phyloP scores from a whole-genome alignment of 64 coral and sea anemone genomes.

The Pachyseris speciosa region DNA sequence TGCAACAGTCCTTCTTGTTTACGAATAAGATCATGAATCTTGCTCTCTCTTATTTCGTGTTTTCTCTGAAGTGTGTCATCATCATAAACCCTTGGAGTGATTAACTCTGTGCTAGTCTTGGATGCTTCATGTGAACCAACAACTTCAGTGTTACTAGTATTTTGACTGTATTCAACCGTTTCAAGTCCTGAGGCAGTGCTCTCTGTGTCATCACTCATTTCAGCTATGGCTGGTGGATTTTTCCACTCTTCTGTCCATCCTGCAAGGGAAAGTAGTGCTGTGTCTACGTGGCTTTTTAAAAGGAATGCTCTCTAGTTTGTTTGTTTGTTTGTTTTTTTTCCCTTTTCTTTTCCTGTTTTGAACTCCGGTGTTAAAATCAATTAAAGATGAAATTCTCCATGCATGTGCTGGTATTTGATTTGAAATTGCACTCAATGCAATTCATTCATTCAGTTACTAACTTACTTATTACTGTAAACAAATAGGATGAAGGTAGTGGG shows the following conservation, averaged over 20 bases:
- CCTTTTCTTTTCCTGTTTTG: too few species aligned
- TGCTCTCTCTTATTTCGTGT: conserved; percentile 7
- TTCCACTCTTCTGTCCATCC: neutral
- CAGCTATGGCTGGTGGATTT: neutral
- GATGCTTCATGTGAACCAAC: neutral
- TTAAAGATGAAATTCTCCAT: too few species aligned
- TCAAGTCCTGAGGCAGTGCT: neutral
- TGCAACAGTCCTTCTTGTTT: conserved; percentile 27
- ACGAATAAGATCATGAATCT: conserved; percentile 4
- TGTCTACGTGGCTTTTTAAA: too few species aligned
- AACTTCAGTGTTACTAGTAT: neutral
- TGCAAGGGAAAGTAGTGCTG: neutral
- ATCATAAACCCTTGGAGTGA: neutral
- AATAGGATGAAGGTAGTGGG: too few species aligned
- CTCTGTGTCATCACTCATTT: neutral
- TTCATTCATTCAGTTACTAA: too few species aligned
- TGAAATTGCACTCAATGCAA: too few species aligned
- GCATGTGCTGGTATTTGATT: too few species aligned
- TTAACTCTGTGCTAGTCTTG: neutral
- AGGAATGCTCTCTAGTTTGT: too few species aligned
- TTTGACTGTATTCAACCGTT: neutral
- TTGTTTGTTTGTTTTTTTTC: too few species aligned
- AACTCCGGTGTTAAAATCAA: too few species aligned
- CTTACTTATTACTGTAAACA: too few species aligned
- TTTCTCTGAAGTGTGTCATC: conserved; percentile 11